Base-by-base conservation (phyloP, 2,113 vertebrate genomes). In the Martes martes region DNA sequence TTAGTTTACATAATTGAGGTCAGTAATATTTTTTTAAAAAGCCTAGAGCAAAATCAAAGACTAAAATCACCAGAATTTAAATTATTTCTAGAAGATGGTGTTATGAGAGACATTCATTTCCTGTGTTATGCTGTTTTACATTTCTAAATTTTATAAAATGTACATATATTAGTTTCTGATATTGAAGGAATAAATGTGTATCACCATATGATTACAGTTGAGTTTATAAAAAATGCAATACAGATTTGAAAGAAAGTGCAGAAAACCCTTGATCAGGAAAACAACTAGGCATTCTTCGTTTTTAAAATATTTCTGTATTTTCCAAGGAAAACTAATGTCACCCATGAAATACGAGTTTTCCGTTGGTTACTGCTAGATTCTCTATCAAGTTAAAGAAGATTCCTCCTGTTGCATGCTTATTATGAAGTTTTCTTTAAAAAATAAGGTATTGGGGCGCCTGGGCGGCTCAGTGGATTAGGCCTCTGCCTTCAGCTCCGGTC, bases 131-230 rank as follows among this genome's bases (percentile, higher is more conserved):
- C 9, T 45, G 8, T 11, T 86, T 69, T 71, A 42, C 21, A 80
- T 65, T 73, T 76, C 55, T 95, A 59, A 87, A 65, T 84, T 91
- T 96, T 82, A 16, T 89, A 50, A 91, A 92, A 69, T 19, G 7
- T 15, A 50, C 28, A 33, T 88, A 26, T 19, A 47, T 73, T 78
- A 61, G 67, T 88, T 92, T 87, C 71, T 88, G 76, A 84, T 79
- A 95, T 84, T 80, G n/a, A 94, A 78, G 26, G 73, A 93, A 91
- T 10, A 71, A 95, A 52, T 28, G 11, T 74, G 10, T n/a, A 50
- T n/a, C 11, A 19, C 47, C 87, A 57, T 69, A 6, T 18, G 36
- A 83, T 28, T 78, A 8, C 6, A 79, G 33, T 2, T 65, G 7
- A 88, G 26, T 81, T 94, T 61, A 71, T 59, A 50, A 57, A 93